Base-by-base conservation (phyloP, 2,797 vertebrate genomes). In the Liasis olivaceus region DNA sequence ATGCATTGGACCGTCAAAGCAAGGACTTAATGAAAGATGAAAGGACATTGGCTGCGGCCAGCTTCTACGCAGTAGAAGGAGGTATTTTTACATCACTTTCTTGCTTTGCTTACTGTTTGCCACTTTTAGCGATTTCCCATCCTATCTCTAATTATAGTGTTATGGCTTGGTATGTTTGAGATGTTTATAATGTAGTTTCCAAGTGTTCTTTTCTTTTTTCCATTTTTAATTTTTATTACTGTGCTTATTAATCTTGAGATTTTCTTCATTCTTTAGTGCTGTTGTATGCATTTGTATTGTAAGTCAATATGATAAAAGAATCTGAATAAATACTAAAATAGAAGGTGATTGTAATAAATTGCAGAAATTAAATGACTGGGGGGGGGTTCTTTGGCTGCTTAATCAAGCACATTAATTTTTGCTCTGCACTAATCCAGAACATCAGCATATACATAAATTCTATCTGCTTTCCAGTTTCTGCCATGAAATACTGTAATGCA, bases 51-150 rank as follows among this genome's bases (percentile, higher is more conserved):
- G 98, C 97, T 95, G 96, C 95, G 4, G 96, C 97, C 2, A 97
- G 97, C 59, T 97, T 97, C 93, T 98, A 98, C 64, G 94, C 95
- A 86, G 56, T 58, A 8, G 98, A 98, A 98, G 98, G 98, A 98
- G 90, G 98, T 98, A 96, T 97, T 98, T 96, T 88, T 51, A 63
- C 36, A 56, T 17, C 15, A 28, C 5, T 92, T 95, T 90, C 88
- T 93, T 60, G 7, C 6, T 20, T n/a, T 24, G 5, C 24, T 47
- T 24, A 0, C 7, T 64, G 17, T 2, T 24, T 93, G 58, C 59
- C n/a, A 15, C 47, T 69, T 66, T 86, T 72, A 85, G 13, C 6
- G 20, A 85, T 63, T 54, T 22, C 42, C 24, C 42, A 12, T 81
- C 36, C 77, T 47, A 81, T 24, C 42, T 24, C 77, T 47, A 47